phyloP scores from a whole-genome alignment of 2,888 invertebrate species.

The Pheosia tremula region DNA sequence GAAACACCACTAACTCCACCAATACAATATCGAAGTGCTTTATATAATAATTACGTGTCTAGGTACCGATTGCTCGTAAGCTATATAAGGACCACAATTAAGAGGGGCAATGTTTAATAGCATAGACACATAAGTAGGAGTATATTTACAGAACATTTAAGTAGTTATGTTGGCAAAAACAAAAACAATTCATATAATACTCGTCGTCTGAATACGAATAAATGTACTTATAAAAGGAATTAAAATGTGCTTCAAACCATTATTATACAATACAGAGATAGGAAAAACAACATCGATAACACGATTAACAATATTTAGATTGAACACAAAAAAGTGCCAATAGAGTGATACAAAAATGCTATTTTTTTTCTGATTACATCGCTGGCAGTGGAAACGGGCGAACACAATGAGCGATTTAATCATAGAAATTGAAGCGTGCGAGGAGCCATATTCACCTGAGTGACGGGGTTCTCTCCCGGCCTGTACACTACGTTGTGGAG shows the following conservation, averaged over 20 bases:
- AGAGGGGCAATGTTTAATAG: conserved; percentile 36
- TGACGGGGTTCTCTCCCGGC: conserved; percentile 95
- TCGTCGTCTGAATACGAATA: background rate
- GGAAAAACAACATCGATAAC: conserved; percentile 51
- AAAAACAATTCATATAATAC: background rate
- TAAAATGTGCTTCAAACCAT: conserved; percentile 19
- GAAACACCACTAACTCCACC: conserved; percentile 22
- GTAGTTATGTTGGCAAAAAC: background rate
- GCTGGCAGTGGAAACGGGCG: conserved; percentile 11
- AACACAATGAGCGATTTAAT: conserved; percentile 17
- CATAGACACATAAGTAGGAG: conserved; percentile 27
- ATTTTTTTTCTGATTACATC: conserved; percentile 17
- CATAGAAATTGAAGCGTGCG: conserved; percentile 22
- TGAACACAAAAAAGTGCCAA: conserved; percentile 13
- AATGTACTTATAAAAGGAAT: background rate
- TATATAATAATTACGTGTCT: conserved; percentile 17
- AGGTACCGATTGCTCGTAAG: conserved; percentile 27
- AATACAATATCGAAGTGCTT: conserved; percentile 38
- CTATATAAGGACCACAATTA: conserved; percentile 41
- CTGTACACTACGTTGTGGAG: conserved; percentile 95
- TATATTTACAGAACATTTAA: conserved; percentile 39
- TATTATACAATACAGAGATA: conserved; percentile 22
- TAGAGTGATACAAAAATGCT: conserved; percentile 13
- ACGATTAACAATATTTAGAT: conserved; percentile 21
- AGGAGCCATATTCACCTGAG: conserved; percentile 87